These are phyloP conservation scores for Wiebesia pumilae DNA, from an alignment of 1,140 invertebrate species.

Conservation along the genomic window DNA sequence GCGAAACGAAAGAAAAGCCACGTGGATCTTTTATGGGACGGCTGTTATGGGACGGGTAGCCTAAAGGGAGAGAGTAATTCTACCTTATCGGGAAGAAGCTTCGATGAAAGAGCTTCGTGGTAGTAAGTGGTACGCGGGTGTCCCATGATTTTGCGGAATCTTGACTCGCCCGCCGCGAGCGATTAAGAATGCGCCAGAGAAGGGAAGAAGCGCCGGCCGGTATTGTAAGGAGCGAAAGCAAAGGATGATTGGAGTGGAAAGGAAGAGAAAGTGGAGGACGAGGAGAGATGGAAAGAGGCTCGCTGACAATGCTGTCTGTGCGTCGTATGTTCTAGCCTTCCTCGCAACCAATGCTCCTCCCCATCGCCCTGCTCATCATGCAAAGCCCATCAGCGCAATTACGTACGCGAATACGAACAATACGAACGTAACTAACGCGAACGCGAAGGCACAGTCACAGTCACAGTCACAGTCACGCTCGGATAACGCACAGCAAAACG, in stretches of 20 bases:
- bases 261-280: neutral
- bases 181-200: too few species aligned
- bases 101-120: too few species aligned
- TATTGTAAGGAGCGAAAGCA: neutral
- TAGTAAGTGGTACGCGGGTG: too few species aligned
- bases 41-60: too few species aligned
- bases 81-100: too few species aligned
- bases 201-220: neutral
- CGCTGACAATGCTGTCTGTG: neutral
- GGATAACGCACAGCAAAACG: conserved; percentile 49
- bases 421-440: conserved; percentile 13
- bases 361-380: conserved; percentile 68
- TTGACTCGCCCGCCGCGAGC: too few species aligned
- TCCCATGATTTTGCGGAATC: too few species aligned
- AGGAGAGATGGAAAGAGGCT: neutral
- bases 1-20: neutral
- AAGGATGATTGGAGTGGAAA: neutral
- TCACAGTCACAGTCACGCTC: conserved; percentile 53
- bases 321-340: conserved; percentile 69
- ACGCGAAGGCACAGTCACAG: conserved; percentile 34
- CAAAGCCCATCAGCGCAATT: conserved; percentile 37
- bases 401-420: conserved; percentile 30
- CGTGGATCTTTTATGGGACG: neutral
- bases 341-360: conserved; percentile 74
- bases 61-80: too few species aligned